Evolutionary conservation across 2,797 vertebrate species (phyloP).

Genomic region (Coranthus polyacanthus): DNA sequence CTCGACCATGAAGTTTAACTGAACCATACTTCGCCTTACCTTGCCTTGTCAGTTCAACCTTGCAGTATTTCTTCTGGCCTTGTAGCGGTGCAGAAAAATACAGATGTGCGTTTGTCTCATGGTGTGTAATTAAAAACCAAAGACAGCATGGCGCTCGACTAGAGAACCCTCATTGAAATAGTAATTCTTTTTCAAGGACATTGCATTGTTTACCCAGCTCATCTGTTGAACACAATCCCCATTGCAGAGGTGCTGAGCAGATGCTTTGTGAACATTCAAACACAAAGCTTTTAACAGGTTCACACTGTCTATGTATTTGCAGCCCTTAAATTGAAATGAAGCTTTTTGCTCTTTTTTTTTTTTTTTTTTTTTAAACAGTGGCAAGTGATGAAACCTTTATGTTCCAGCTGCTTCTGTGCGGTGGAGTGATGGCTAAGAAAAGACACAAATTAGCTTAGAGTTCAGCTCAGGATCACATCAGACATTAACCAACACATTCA

Average conservation of each 20-base stretch:
- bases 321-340: constrained; percentile 47
- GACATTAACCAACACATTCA: constrained; percentile 41
- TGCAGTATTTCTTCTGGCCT: constrained; percentile 51
- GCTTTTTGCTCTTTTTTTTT: too few relatives aligned
- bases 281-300: constrained; percentile 60
- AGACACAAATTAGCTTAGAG: constrained; percentile 42
- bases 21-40: constrained; percentile 41
- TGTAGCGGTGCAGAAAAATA: constrained; percentile 53
- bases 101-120: constrained; percentile 56
- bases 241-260: constrained; percentile 65
- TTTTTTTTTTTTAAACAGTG: too few relatives aligned
- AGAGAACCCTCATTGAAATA: constrained; percentile 57
- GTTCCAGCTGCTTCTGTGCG: constrained; percentile 42
- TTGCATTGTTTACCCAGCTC: constrained; percentile 55
- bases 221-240: constrained; percentile 58
- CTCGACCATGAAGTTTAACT: constrained; percentile 49
- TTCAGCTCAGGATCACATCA: constrained; percentile 45
- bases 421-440: constrained; percentile 43
- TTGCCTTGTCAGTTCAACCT: constrained; percentile 53
- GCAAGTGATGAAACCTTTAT: constrained; percentile 56
- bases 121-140: constrained; percentile 72
- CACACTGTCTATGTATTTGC: constrained; percentile 43
- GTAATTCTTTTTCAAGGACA: constrained; percentile 69
- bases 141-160: constrained; percentile 50
- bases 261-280: constrained; percentile 63